Conservation (phyloP, 2,797 vertebrate genomes). For the Arctocebus calabarensis region DNA sequence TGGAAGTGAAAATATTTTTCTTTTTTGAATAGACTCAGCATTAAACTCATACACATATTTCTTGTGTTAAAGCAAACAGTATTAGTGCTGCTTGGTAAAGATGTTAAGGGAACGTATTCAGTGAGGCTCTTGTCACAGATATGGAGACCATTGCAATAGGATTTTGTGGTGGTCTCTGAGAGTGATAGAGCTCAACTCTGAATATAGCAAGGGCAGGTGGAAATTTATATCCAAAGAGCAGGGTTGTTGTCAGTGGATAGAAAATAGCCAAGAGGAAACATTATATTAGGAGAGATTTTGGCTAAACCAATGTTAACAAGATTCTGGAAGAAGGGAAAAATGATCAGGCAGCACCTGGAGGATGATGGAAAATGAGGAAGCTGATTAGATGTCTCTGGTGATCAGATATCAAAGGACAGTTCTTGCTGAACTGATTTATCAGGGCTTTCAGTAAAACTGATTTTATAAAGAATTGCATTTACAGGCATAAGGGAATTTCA, state of each 20-base stretch:
- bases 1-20: conserved; percentile 1
- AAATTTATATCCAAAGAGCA: neutral
- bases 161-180: neutral
- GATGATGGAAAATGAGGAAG: neutral
- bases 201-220: neutral
- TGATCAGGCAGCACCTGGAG: neutral
- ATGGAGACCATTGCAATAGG: neutral
- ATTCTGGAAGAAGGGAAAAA: neutral
- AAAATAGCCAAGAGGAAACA: neutral
- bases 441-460: neutral
- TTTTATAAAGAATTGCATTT: neutral
- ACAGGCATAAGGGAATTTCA: neutral
- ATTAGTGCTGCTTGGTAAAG: neutral
- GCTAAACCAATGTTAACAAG: neutral
- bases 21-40: neutral
- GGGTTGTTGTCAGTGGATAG: neutral
- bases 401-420: neutral
- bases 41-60: neutral
- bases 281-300: neutral
- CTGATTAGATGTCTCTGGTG: neutral
- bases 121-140: neutral
- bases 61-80: neutral
- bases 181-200: neutral
- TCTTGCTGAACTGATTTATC: neutral
- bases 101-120: neutral